A percentile compares a stretch with the other conserved stretches of the same genome.
These are phyloP conservation scores for Lymantria dispar DNA, from an alignment of 2,888 invertebrate genomes.

Conservation along the genomic window DNA sequence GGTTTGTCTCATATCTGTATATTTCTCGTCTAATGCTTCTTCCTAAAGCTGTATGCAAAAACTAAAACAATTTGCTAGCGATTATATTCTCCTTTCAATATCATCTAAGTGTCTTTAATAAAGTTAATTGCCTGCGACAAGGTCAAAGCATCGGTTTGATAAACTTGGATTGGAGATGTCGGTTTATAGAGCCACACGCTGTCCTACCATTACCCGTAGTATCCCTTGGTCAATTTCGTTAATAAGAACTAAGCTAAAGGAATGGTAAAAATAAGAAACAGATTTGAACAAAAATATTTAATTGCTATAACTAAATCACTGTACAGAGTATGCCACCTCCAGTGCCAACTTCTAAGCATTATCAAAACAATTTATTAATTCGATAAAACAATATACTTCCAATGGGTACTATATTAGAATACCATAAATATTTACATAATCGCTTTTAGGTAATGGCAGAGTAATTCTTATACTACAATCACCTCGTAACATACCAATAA, in stretches of 20 bases:
- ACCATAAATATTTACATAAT: conserved; percentile 68
- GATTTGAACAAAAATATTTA: conserved; percentile 69
- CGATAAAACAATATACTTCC: conserved; percentile 56
- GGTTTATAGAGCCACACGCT: too few species aligned
- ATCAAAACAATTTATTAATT: conserved; percentile 59
- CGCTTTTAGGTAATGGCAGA: conserved; percentile 61
- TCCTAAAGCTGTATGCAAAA: too few species aligned
- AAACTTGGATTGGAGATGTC: too few species aligned
- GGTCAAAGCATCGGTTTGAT: too few species aligned
- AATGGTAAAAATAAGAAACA: conserved; percentile 33
- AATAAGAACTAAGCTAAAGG: not conserved
- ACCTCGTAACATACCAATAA: conserved; percentile 45
- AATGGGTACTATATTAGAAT: conserved; percentile 41
- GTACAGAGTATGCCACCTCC: conserved; percentile 65
- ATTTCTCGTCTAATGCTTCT: too few species aligned
- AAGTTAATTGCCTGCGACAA: too few species aligned
- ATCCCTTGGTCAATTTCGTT: too few species aligned
- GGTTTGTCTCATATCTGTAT: too few species aligned
- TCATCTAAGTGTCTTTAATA: too few species aligned
- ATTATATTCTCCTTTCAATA: too few species aligned
- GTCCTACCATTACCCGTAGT: too few species aligned
- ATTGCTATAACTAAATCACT: conserved; percentile 75
- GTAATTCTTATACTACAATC: conserved; percentile 61
- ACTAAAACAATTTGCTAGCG: too few species aligned
- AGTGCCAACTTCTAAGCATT: conserved; percentile 58